phyloP scores from a whole-genome alignment of 2,888 invertebrate species.

The Biston betularia region DNA sequence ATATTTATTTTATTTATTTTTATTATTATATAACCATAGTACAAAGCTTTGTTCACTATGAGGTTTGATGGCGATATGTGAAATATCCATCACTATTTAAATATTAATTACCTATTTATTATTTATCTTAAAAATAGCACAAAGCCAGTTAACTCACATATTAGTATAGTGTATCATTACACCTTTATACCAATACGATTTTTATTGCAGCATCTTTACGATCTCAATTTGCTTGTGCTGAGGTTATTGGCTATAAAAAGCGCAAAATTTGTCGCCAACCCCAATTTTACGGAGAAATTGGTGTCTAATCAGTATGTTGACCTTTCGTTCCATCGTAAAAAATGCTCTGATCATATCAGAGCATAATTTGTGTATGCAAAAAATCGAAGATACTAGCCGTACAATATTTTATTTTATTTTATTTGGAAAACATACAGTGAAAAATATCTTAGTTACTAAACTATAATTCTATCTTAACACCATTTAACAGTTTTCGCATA shows the following conservation, averaged over 20 bases:
- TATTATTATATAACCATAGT: no score
- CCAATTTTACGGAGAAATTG: slow-evolving; percentile 27
- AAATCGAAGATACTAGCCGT: background rate
- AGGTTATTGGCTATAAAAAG: slow-evolving; percentile 41
- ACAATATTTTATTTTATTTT: no score
- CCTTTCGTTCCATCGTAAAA: slow-evolving; percentile 28
- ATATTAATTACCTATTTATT: background rate
- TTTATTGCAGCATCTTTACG: slow-evolving; percentile 40
- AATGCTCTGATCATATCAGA: slow-evolving; percentile 7
- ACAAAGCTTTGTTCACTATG: no score
- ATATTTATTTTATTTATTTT: no score
- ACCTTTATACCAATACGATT: slow-evolving; percentile 34
- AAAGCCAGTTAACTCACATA: slow-evolving; percentile 6
- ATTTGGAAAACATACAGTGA: no score
- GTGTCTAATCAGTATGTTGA: slow-evolving; percentile 34
- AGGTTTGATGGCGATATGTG: no score
- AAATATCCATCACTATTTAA: no score
- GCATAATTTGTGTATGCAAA: no score
- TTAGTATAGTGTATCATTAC: slow-evolving; percentile 18
- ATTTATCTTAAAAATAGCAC: background rate
- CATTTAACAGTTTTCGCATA: no score
- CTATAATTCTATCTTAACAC: no score
- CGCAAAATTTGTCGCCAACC: slow-evolving; percentile 34
- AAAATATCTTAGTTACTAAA: no score
- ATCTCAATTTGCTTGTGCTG: slow-evolving; percentile 38